Evolutionary conservation across 2,113 vertebrate genomes (phyloP).

Genomic region (Prochilodus magdalenae): DNA sequence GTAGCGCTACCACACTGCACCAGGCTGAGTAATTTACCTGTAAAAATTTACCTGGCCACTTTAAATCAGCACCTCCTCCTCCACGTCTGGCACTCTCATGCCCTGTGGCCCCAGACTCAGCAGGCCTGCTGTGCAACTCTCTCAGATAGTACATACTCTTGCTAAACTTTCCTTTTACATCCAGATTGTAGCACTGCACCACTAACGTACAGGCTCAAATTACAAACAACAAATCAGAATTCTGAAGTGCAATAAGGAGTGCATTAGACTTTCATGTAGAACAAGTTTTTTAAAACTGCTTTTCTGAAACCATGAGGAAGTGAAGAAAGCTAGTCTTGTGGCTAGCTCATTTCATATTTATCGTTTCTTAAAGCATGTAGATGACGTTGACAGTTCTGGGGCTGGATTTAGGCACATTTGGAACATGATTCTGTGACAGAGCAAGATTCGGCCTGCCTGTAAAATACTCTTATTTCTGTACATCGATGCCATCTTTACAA

Average conservation of each 20-base stretch:
- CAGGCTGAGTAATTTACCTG: constrained; percentile 30
- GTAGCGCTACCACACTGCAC: not conserved
- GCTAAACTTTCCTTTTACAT: constrained; percentile 4
- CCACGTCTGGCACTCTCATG: constrained; percentile 3
- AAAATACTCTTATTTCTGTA: constrained; percentile 12
- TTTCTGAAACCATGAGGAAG: too few relatives aligned
- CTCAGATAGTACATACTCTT: constrained; percentile 35
- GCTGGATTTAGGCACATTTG: constrained; percentile 9
- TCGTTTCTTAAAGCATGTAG: not conserved
- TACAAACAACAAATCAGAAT: not conserved
- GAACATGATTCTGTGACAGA: constrained; percentile 36
- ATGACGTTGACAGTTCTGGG: not conserved
- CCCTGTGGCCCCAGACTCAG: constrained; percentile 56
- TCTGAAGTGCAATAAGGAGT: constrained; percentile 18
- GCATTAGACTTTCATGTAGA: not conserved
- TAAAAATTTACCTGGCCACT: constrained; percentile 54
- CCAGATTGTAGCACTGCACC: not conserved
- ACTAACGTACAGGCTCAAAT: not conserved
- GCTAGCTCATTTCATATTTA: not conserved
- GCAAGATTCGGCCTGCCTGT: constrained; percentile 16
- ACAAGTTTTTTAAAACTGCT: too few relatives aligned
- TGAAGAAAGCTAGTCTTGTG: too few relatives aligned
- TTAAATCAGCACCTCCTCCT: constrained; percentile 38
- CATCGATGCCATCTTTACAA: constrained; percentile 56
- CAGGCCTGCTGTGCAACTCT: constrained; percentile 63